phyloP scores from a whole-genome alignment of 2,113 vertebrate genomes.

The Trichomycterus rosablanca region DNA sequence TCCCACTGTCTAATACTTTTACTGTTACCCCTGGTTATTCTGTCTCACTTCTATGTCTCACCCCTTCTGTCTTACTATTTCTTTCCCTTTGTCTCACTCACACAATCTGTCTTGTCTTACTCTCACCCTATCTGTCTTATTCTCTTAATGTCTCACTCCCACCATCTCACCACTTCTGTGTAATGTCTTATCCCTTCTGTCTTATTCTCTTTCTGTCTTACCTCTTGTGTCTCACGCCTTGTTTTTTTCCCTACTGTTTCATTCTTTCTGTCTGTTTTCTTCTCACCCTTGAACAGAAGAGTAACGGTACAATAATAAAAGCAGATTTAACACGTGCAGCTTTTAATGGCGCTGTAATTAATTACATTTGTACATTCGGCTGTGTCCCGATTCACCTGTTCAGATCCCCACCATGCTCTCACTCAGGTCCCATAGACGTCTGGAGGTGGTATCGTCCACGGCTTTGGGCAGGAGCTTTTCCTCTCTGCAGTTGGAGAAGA shows the following conservation, averaged over 20 bases:
- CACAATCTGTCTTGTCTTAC: not conserved
- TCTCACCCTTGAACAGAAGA: too few species aligned
- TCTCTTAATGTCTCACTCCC: constrained; percentile 8
- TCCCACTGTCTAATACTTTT: too few species aligned
- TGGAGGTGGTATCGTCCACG: constrained; percentile 75
- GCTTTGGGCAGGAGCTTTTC: constrained; percentile 83
- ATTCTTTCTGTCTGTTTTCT: too few species aligned
- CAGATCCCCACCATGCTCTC: constrained; percentile 86
- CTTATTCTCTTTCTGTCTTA: not conserved
- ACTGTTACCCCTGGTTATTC: too few species aligned
- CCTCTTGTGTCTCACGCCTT: too few species aligned
- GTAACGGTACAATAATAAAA: too few species aligned
- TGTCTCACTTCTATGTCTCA: too few species aligned
- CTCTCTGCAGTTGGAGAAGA: constrained; percentile 87
- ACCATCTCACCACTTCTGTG: not conserved
- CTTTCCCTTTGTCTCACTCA: not conserved
- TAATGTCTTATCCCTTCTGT: not conserved
- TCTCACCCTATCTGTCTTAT: constrained; percentile 54
- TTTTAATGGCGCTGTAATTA: too few species aligned
- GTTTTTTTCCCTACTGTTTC: too few species aligned
- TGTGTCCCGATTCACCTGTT: too few species aligned
- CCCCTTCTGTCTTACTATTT: not conserved
- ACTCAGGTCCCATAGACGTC: constrained; percentile 89
- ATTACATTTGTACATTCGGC: not conserved
- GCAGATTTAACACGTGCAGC: not conserved